These are phyloP conservation scores for Callosobruchus maculatus DNA, from an alignment of 2,888 invertebrate genomes.

Conservation along the genomic window DNA sequence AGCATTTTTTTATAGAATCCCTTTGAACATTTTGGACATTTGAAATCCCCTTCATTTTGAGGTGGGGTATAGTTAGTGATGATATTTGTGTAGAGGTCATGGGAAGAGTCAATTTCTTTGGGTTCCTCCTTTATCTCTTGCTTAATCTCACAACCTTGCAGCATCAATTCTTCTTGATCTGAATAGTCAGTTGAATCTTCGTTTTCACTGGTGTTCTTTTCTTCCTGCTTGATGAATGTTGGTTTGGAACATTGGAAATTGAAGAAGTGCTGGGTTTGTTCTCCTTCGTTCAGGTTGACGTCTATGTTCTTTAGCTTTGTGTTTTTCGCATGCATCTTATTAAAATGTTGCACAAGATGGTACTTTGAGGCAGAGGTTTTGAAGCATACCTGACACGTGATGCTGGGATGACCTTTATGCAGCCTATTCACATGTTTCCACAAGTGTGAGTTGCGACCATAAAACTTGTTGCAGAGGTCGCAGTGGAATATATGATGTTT, in stretches of 20 bases:
- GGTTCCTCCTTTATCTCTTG: slow-evolving; percentile 31
- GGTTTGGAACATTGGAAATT: slow-evolving; percentile 42
- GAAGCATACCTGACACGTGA: slow-evolving; percentile 57
- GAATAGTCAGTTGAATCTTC: slow-evolving; percentile 21
- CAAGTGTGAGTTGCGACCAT: slow-evolving; percentile 58
- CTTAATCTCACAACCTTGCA: slow-evolving; percentile 10
- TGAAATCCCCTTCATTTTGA: slow-evolving; percentile 50
- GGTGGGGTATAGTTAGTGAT: slow-evolving; percentile 48
- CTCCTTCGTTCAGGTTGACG: not conserved
- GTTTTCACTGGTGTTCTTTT: slow-evolving; percentile 23
- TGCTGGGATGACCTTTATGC: slow-evolving; percentile 57
- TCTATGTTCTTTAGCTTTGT: slow-evolving; percentile 32
- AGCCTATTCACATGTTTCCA: slow-evolving; percentile 62
- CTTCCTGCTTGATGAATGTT: slow-evolving; percentile 41
- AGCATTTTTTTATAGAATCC: slow-evolving; percentile 56
- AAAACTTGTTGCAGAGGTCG: slow-evolving; percentile 59
- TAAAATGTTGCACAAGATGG: slow-evolving; percentile 56
- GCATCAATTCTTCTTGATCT: slow-evolving; percentile 19
- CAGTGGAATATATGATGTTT: slow-evolving; percentile 58
- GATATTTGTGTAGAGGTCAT: slow-evolving; percentile 46
- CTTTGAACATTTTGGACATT: slow-evolving; percentile 56
- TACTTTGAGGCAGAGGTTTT: slow-evolving; percentile 59
- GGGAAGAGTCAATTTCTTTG: slow-evolving; percentile 46
- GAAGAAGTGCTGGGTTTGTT: slow-evolving; percentile 20
- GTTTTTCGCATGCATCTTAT: slow-evolving; percentile 49